These are phyloP conservation scores for Artibeus jamaicensis DNA, from an alignment of 2,797 vertebrate genomes.

Conservation along the genomic window DNA sequence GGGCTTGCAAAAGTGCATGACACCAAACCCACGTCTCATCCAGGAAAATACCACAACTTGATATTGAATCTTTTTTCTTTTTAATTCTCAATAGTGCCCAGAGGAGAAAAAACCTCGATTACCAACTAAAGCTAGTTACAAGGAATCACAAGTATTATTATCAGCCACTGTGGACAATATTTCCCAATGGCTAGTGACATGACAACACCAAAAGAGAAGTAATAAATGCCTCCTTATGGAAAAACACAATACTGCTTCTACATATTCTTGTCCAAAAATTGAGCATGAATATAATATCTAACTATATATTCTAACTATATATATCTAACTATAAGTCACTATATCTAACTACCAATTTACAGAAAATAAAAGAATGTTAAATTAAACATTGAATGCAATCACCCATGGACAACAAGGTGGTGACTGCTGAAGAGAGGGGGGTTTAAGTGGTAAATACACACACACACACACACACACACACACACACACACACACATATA, in stretches of 20 bases:
- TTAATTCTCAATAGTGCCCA: neutral
- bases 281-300: neutral
- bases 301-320: neutral
- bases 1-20: neutral
- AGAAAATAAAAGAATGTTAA: neutral
- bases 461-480: too few relatives aligned
- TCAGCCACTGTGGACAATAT: neutral
- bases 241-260: neutral
- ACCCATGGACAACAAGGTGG: too few relatives aligned
- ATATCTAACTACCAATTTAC: neutral
- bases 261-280: neutral
- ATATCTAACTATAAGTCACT: neutral
- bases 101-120: neutral
- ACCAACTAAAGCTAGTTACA: neutral
- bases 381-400: neutral
- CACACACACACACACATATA: too few relatives aligned
- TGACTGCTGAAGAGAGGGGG: too few relatives aligned
- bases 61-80: too few relatives aligned
- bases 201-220: neutral
- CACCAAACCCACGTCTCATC: neutral
- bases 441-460: too few relatives aligned
- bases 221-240: neutral
- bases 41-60: neutral
- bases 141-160: neutral
- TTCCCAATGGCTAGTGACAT: neutral